A percentile compares a stretch with the other conserved stretches of the same genome.
Conservation (phyloP, 2,797 vertebrate species). For the Amniataba percoides region DNA sequence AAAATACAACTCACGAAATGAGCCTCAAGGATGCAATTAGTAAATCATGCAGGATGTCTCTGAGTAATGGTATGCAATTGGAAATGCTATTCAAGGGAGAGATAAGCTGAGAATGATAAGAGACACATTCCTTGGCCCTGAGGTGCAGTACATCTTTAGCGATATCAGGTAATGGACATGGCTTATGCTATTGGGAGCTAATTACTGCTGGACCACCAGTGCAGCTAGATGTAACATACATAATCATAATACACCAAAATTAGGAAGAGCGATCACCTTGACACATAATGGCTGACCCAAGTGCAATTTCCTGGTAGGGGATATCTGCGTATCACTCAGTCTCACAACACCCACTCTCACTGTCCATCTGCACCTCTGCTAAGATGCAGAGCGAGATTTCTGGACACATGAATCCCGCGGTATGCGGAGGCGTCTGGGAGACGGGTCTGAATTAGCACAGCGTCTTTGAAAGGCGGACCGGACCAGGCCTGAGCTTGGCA, state of each 20-base stretch:
- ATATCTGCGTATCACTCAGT: constrained; percentile 38
- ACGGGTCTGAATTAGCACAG: constrained; percentile 74
- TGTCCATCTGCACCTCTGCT: constrained; percentile 31
- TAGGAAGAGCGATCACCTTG: constrained; percentile 45
- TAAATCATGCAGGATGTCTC: constrained; percentile 22
- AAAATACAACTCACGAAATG: constrained; percentile 15
- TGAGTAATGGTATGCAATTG: constrained; percentile 31
- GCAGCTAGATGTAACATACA: constrained; percentile 38
- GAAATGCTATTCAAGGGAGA: constrained; percentile 36
- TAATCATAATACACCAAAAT: constrained; percentile 32
- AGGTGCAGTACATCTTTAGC: constrained; percentile 33
- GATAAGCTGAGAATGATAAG: constrained; percentile 52
- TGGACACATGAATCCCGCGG: constrained; percentile 58
- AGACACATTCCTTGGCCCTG: constrained; percentile 26
- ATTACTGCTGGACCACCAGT: constrained; percentile 56
- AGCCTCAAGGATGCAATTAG: constrained; percentile 38
- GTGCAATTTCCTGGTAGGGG: constrained; percentile 38
- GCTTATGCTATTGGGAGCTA: constrained; percentile 48
- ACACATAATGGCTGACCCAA: constrained; percentile 41
- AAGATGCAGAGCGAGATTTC: constrained; percentile 25
- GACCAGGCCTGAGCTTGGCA: constrained; percentile 62
- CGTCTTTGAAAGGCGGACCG: constrained; percentile 56
- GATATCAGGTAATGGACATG: constrained; percentile 50
- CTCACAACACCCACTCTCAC: constrained; percentile 35
- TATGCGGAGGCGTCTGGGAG: constrained; percentile 60